Evolutionary conservation across 1,140 invertebrate species (phyloP).

Genomic region (Colletes gigas): DNA sequence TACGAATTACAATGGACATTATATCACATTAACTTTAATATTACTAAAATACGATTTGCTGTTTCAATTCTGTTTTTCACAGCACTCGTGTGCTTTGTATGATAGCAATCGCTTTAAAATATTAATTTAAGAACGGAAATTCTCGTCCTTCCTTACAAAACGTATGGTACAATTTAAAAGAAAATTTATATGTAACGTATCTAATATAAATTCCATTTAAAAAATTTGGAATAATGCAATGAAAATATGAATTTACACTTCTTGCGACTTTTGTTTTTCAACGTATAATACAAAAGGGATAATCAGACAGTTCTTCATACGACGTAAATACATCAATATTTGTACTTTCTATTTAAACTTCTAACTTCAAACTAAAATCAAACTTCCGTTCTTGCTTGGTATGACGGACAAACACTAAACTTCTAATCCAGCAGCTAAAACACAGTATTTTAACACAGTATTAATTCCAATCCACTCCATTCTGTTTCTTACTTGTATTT

Average conservation of each 20-base stretch:
- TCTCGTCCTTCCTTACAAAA: constrained; percentile 39
- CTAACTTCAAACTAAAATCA: constrained; percentile 30
- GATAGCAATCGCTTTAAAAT: constrained; percentile 15
- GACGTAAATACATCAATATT: constrained; percentile 47
- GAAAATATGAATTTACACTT: constrained; percentile 17
- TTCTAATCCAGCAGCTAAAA: constrained; percentile 39
- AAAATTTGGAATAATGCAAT: constrained; percentile 18
- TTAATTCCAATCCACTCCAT: neutral
- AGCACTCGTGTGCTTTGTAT: constrained; percentile 17
- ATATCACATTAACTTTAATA: constrained; percentile 59
- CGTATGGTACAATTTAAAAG: constrained; percentile 16
- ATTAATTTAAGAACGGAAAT: constrained; percentile 6
- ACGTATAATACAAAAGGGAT: constrained; percentile 24
- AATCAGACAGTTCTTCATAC: constrained; percentile 21
- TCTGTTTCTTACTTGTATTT: neutral
- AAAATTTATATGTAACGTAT: constrained; percentile 12
- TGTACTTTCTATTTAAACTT: constrained; percentile 52
- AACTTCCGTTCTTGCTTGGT: constrained; percentile 23
- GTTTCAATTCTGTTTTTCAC: constrained; percentile 17
- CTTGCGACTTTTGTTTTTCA: constrained; percentile 10
- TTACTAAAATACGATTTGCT: constrained; percentile 35
- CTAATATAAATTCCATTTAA: neutral
- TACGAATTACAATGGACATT: constrained; percentile 51
- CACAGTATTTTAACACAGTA: neutral
- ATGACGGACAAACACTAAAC: constrained; percentile 26